Base-by-base conservation (phyloP, 2,888 invertebrate species). In the Hypselothyrea guttata region DNA sequence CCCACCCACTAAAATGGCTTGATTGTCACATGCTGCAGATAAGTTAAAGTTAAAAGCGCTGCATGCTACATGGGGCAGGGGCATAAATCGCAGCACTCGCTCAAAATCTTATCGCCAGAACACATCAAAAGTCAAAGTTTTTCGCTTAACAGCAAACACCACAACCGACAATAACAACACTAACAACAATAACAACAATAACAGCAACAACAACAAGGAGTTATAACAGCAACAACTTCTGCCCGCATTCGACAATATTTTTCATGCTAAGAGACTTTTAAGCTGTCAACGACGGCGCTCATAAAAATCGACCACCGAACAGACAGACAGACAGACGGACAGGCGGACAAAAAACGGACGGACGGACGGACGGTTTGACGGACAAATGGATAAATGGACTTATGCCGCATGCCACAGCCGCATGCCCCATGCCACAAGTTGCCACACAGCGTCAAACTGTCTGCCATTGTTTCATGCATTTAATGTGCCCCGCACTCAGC, bases 1-100 rank as follows among this genome's bases (percentile, higher is more conserved):
- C 52, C 59, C 70, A 67, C 70, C 70, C 72, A 70, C 70, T 62
- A 73, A 82, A 84, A 82, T 79, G 68, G 70, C 64, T 77, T 79
- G 87, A 86, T 87, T 87, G 87, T 87, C 86, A 86, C 73, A 77
- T 84, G 61, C 46, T 42, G 30, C 46, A 75, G 86, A 86, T 86
- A 87, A 81, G 74, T 82, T 73, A 81, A 87, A 81, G 74, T 82
- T 73, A 81, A 84, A 73, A 75, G 76, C 68, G 60, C 65, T 40
- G 53, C 55, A 31, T 12, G 46, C 11, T 7, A 11, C 18, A 15
- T 41, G 22, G 37, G 12, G 42, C 37, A 46, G 48, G 42, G 54
- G 70, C 78, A 78, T 78, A 84, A 77, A 84, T 78, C 75, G 71
- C 65, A 44, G 59, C 73, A 71, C 73, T 75, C 79, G 67, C 68